These are phyloP conservation scores for Callyntrura guangdongensis DNA, from an alignment of 2,888 invertebrate genomes.

Conservation along the genomic window DNA sequence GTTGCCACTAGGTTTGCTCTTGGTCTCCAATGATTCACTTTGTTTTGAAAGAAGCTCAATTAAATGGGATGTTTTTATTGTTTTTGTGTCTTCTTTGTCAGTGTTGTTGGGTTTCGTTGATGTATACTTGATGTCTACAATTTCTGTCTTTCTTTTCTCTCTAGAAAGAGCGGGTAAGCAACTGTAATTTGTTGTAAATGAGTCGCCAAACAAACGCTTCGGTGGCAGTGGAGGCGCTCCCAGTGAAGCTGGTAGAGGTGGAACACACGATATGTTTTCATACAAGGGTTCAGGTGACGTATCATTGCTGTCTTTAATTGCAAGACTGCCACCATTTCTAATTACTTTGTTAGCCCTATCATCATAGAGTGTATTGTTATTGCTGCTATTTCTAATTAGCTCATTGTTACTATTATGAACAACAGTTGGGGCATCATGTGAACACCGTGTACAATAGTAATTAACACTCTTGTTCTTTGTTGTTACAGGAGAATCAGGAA, in stretches of 20 bases:
- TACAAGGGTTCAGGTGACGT: constrained; percentile 72
- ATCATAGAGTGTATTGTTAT: constrained; percentile 42
- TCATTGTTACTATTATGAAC: constrained; percentile 41
- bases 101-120: neutral
- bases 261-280: constrained; percentile 66
- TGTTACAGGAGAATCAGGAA: constrained; percentile 60
- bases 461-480: constrained; percentile 64
- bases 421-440: constrained; percentile 55
- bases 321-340: constrained; percentile 33
- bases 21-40: constrained; percentile 17
- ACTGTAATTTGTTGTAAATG: constrained; percentile 77
- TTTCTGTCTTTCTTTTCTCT: constrained; percentile 48
- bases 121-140: constrained; percentile 16
- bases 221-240: constrained; percentile 77
- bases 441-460: constrained; percentile 75
- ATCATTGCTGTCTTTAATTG: neutral
- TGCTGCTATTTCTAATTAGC: constrained; percentile 59
- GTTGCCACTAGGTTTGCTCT: neutral
- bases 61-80: constrained; percentile 21
- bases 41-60: constrained; percentile 13
- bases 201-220: constrained; percentile 75
- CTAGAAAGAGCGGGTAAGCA: constrained; percentile 65
- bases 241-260: constrained; percentile 70
- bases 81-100: constrained; percentile 30
- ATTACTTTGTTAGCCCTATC: constrained; percentile 28